phyloP scores from a whole-genome alignment of 2,797 vertebrate species.

The Sebastes nivosus region DNA sequence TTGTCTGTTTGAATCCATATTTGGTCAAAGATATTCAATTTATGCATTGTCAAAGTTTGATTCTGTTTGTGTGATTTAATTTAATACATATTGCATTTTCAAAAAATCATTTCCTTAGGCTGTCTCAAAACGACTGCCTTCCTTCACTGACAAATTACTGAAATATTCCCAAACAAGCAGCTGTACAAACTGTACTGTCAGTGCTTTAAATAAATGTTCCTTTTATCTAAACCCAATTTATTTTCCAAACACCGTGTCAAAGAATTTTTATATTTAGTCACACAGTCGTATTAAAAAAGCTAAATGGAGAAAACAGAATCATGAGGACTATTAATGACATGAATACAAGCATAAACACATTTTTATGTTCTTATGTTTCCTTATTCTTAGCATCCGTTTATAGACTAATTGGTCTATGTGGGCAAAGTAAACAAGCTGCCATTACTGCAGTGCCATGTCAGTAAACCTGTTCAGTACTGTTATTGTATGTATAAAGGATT shows the following conservation, averaged over 20 bases:
- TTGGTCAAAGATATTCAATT: slow-evolving; percentile 8
- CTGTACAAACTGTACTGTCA: slow-evolving; percentile 10
- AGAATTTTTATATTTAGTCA: background rate
- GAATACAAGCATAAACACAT: slow-evolving; percentile 1
- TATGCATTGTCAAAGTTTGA: background rate
- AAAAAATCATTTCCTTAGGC: background rate
- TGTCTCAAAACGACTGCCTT: background rate
- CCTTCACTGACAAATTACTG: background rate
- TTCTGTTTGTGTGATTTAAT: slow-evolving; percentile 12
- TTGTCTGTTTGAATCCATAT: background rate
- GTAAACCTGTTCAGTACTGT: background rate
- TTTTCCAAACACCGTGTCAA: slow-evolving; percentile 12
- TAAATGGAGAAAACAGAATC: background rate
- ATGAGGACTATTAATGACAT: slow-evolving; percentile 13
- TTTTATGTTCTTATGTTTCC: background rate
- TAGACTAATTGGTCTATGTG: background rate
- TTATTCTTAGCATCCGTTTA: background rate
- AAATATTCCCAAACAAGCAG: slow-evolving; percentile 26
- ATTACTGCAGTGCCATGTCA: background rate
- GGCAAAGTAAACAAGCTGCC: slow-evolving; percentile 3
- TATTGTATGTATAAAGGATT: background rate
- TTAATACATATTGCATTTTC: slow-evolving; percentile 4
- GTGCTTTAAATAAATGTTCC: slow-evolving; percentile 8
- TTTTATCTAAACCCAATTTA: slow-evolving; percentile 40
- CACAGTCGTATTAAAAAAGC: background rate